phyloP scores from a whole-genome alignment of 1,140 invertebrate genomes.

The Leptinotarsa texana region DNA sequence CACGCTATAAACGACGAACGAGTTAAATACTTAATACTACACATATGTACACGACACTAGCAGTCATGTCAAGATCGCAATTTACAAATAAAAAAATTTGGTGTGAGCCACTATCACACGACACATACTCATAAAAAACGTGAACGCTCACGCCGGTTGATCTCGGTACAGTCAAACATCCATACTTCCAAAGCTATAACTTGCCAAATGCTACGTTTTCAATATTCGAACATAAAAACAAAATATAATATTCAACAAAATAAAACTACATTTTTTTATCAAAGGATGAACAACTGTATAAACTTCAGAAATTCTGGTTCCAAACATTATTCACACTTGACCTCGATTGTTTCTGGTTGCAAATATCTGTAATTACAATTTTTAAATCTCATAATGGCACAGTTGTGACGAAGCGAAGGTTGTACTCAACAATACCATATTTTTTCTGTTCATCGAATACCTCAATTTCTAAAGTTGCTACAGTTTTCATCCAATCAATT shows the following conservation, averaged over 20 bases:
- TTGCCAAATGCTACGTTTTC: neutral
- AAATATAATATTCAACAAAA: neutral
- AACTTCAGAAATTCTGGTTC: neutral
- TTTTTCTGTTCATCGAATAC: neutral
- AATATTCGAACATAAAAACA: neutral
- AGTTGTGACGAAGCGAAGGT: no score
- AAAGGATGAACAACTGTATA: neutral
- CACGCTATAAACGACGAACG: constrained; percentile 55
- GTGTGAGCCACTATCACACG: constrained; percentile 33
- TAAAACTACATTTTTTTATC: neutral
- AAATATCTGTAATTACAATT: no score
- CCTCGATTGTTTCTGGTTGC: no score
- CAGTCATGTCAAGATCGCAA: constrained; percentile 47
- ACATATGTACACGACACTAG: constrained; percentile 52
- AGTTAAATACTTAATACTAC: constrained; percentile 55
- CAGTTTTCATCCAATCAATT: neutral
- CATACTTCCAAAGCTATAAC: constrained; percentile 31
- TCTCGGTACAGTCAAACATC: constrained; percentile 40
- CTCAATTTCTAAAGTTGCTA: neutral
- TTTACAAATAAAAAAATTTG: constrained; percentile 33
- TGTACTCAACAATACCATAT: neutral
- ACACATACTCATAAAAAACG: constrained; percentile 45
- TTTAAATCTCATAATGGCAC: no score
- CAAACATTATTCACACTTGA: neutral
- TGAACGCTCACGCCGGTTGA: constrained; percentile 44